phyloP scores from a whole-genome alignment of 2,797 vertebrate genomes.

The Enoplosus armatus region DNA sequence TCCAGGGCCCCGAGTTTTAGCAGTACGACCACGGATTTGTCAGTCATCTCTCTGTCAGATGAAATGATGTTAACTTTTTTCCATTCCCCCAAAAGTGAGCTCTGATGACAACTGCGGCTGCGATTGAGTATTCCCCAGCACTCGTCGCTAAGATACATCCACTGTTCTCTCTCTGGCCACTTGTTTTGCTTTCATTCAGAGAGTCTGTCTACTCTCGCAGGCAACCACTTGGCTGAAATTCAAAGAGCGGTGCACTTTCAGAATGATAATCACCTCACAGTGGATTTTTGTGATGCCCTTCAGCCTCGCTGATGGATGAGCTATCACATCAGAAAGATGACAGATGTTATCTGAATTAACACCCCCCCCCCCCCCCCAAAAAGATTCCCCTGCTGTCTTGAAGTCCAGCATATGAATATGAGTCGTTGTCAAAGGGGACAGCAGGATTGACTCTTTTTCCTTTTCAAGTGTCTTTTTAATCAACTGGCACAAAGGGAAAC shows the following conservation, averaged over 20 bases:
- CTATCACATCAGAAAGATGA: conserved; percentile 58
- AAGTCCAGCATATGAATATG: conserved; percentile 21
- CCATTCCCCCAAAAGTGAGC: conserved; percentile 47
- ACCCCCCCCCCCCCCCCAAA: neutral
- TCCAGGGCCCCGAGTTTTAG: conserved; percentile 37
- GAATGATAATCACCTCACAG: conserved; percentile 67
- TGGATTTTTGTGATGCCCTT: conserved; percentile 46
- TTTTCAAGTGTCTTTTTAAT: conserved; percentile 65
- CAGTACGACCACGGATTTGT: conserved; percentile 28
- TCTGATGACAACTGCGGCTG: conserved; percentile 62
- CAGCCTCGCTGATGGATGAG: conserved; percentile 48
- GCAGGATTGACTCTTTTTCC: conserved; percentile 22
- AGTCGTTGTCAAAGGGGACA: conserved; percentile 53
- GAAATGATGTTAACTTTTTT: conserved; percentile 57
- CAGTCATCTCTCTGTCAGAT: conserved; percentile 69
- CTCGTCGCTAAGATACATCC: conserved; percentile 44
- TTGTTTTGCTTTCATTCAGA: conserved; percentile 53
- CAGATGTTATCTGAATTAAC: conserved; percentile 71
- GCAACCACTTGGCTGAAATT: conserved; percentile 60
- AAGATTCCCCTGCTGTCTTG: conserved; percentile 31
- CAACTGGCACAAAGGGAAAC: conserved; percentile 53
- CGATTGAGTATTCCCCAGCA: conserved; percentile 53
- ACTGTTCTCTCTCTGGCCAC: conserved; percentile 49
- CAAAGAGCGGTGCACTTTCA: conserved; percentile 49
- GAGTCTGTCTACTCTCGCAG: conserved; percentile 45